Evolutionary conservation across 2,888 invertebrate genomes (phyloP).

Genomic region (Callinectes sapidus): DNA sequence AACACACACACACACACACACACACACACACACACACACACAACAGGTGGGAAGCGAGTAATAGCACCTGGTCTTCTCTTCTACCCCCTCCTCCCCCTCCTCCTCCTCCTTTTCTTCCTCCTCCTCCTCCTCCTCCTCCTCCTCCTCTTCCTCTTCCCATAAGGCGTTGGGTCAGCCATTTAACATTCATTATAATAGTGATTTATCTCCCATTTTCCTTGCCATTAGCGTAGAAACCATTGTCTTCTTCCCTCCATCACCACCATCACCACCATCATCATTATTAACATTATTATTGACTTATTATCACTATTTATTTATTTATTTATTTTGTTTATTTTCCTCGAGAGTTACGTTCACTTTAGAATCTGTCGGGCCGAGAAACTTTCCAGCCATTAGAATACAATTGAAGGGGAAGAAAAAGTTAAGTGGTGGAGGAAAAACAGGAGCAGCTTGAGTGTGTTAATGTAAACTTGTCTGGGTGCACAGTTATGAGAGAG

Average conservation of each 20-base stretch:
- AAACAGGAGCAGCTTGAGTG: neutral
- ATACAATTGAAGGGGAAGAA: neutral
- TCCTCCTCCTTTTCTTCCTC: no score
- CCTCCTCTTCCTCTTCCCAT: slow-evolving; percentile 14
- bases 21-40: slow-evolving; percentile 22
- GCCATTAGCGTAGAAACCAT: neutral
- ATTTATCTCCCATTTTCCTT: neutral
- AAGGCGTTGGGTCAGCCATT: slow-evolving; percentile 13
- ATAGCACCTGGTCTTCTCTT: slow-evolving; percentile 26
- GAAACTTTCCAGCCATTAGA: neutral
- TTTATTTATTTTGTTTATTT: neutral
- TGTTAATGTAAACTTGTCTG: slow-evolving; percentile 1
- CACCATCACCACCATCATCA: neutral
- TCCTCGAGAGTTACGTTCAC: neutral
- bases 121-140: slow-evolving; percentile 28
- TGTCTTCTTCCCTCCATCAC: neutral
- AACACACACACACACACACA: slow-evolving; percentile 33
- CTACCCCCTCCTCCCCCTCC: neutral
- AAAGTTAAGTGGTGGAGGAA: neutral
- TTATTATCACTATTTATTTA: neutral
- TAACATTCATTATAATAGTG: slow-evolving; percentile 40
- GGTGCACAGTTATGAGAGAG: neutral
- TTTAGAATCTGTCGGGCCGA: neutral
- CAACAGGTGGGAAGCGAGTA: neutral
- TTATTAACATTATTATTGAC: neutral